Evolutionary conservation across 2,888 invertebrate species (phyloP).

Genomic region (Drosophila kokeensis): DNA sequence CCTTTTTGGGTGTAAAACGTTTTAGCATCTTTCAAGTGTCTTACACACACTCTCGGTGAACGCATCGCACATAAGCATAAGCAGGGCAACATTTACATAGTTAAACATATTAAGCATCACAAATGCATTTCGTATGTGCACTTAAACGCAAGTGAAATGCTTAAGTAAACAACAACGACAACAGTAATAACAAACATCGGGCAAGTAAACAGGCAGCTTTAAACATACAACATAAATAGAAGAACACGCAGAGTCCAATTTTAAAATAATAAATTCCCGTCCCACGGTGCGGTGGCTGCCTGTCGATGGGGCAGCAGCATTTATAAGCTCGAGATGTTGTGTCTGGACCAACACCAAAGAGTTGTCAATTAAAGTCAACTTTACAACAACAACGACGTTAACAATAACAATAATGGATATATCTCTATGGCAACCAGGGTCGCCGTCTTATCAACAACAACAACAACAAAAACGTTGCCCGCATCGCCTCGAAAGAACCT

Average conservation of each 20-base stretch:
- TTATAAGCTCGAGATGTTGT: conserved; percentile 33
- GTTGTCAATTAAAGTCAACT: conserved; percentile 80
- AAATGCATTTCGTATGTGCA: conserved; percentile 57
- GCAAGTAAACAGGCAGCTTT: conserved; percentile 38
- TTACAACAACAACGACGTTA: conserved; percentile 33
- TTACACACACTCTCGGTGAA: conserved; percentile 41
- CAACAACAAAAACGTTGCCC: conserved; percentile 25
- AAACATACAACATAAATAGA: conserved; percentile 6
- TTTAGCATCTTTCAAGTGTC: conserved; percentile 76
- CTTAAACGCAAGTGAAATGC: conserved; percentile 71
- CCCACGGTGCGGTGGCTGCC: conserved; percentile 53
- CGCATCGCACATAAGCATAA: conserved; percentile 63
- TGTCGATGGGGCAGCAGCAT: conserved; percentile 23
- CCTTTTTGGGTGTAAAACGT: conserved; percentile 67
- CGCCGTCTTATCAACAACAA: conserved; percentile 34
- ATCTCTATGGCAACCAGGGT: conserved; percentile 51
- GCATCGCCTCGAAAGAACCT: conserved; percentile 56
- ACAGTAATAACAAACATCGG: conserved; percentile 36
- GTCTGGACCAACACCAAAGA: conserved; percentile 61
- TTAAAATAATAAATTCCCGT: conserved; percentile 3
- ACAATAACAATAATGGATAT: conserved; percentile 55
- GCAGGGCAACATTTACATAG: conserved; percentile 76
- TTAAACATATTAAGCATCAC: conserved; percentile 71
- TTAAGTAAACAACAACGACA: conserved; percentile 65
- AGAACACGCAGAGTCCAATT: conserved; percentile 9